phyloP scores from a whole-genome alignment of 2,888 invertebrate genomes.

The Torymus tubicola region DNA sequence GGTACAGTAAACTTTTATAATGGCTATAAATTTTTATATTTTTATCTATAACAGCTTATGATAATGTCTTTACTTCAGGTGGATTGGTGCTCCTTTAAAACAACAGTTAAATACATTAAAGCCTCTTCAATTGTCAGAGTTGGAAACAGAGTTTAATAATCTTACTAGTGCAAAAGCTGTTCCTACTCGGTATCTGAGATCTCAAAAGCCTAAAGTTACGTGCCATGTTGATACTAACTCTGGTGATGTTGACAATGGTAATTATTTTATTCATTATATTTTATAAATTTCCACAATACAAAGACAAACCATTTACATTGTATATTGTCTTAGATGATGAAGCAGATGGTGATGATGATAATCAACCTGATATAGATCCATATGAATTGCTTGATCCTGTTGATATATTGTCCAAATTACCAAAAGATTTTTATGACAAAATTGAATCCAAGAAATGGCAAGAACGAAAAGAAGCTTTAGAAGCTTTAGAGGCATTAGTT shows the following conservation, averaged over 20 bases:
- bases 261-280: slow-evolving; percentile 41
- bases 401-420: slow-evolving; percentile 93
- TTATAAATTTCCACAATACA: slow-evolving; percentile 2
- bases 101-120: slow-evolving; percentile 91
- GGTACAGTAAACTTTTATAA: slow-evolving; percentile 75
- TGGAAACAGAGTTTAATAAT: slow-evolving; percentile 92
- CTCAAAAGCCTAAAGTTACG: slow-evolving; percentile 86
- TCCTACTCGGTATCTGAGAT: slow-evolving; percentile 87
- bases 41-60: neutral
- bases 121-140: slow-evolving; percentile 91
- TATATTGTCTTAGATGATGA: slow-evolving; percentile 75
- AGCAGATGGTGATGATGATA: slow-evolving; percentile 80
- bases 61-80: slow-evolving; percentile 77
- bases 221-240: slow-evolving; percentile 78
- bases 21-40: slow-evolving; percentile 11
- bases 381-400: slow-evolving; percentile 94
- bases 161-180: slow-evolving; percentile 81
- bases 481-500: slow-evolving; percentile 86
- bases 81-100: slow-evolving; percentile 90
- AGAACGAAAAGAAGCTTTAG: slow-evolving; percentile 94
- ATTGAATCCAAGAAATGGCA: slow-evolving; percentile 98
- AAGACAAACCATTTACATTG: neutral
- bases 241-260: slow-evolving; percentile 78
- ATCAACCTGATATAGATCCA: slow-evolving; percentile 85
- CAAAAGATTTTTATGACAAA: slow-evolving; percentile 97